Base-by-base conservation (phyloP, 2,888 invertebrate species). In the Acanthacorydalis orientalis region DNA sequence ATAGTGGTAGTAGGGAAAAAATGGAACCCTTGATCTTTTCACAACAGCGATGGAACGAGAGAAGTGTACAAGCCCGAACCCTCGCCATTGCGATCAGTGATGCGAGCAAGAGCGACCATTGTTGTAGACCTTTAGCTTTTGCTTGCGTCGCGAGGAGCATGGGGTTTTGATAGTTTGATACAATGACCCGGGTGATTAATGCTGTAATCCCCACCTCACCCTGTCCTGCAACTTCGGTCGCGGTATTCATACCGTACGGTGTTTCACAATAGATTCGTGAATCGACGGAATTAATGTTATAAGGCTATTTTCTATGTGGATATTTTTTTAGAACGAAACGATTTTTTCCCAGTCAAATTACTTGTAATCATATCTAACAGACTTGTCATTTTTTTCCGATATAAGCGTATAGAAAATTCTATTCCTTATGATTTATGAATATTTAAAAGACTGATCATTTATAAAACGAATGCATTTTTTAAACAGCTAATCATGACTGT, bases 171-270 rank as follows among this genome's bases (percentile, higher is more conserved):
- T 67, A 67, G 66, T 66, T 50, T 67, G 67, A 67, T 67, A 67
- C 67, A 67, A 67, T 67, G 67, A 67, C 66, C 66, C 60, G 58
- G 53, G 65, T 66, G 67, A 67, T 67, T 65, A 67, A 67, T 67
- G 66, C 63, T 59, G 61, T 66, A 65, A 67, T 65, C 65, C 65
- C 64, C 63, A 64, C 44, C 63, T 62, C 34, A 33, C 35, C 6
- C 34, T n/a, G 23, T 6, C 23, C 23, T 23, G 6, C 23, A 23
- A 23, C 16, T 31, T 14, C 45, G 35, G 15, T 16, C 34, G n/a
- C 45, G 15, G 61, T 62, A 61, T 60, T 60, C 63, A 65, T 65
- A 65, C 65, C 39, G 39, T 16, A 23, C 23, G 23, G 23, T 23
- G 23, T 23, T 23, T 23, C 23, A 23, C 39, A 39, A 15, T 39